These are phyloP conservation scores for Ceratoteleas bidentatus DNA, from an alignment of 1,140 invertebrate genomes.

Conservation along the genomic window DNA sequence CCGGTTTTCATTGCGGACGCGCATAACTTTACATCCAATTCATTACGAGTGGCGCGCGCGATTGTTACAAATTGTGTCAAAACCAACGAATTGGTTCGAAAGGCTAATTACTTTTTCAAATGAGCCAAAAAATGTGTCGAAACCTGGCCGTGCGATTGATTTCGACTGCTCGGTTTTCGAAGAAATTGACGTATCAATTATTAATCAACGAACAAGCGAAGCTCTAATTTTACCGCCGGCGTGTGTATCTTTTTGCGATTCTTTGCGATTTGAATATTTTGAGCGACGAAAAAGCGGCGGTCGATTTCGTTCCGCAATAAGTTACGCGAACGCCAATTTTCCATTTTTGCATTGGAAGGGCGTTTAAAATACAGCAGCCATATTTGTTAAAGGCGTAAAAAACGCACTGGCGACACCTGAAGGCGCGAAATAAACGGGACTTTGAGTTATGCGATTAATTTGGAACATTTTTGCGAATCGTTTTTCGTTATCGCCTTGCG, in stretches of 20 bases:
- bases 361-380: not conserved
- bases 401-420: not conserved
- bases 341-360: too few relatives aligned
- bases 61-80: conserved; percentile 21
- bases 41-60: conserved; percentile 8
- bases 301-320: too few relatives aligned
- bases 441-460: conserved; percentile 59
- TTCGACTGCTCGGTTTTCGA: not conserved
- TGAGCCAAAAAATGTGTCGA: conserved; percentile 11
- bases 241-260: too few relatives aligned
- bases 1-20: conserved; percentile 5
- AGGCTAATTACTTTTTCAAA: conserved; percentile 27
- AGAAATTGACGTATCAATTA: conserved; percentile 5
- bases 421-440: conserved; percentile 22
- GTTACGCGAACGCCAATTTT: too few relatives aligned
- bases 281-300: too few relatives aligned
- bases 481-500: conserved; percentile 40
- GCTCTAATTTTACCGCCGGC: too few relatives aligned
- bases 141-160: too few relatives aligned
- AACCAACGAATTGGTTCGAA: conserved; percentile 21
- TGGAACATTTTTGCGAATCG: conserved; percentile 47
- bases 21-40: conserved; percentile 20
- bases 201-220: conserved; percentile 17
- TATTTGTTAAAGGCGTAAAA: conserved; percentile 39
- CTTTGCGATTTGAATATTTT: too few relatives aligned